Evolutionary conservation across 2,797 vertebrate genomes (phyloP), one percentile per base, ranked within the genome.

Genomic region (Prunella strophiata): DNA sequence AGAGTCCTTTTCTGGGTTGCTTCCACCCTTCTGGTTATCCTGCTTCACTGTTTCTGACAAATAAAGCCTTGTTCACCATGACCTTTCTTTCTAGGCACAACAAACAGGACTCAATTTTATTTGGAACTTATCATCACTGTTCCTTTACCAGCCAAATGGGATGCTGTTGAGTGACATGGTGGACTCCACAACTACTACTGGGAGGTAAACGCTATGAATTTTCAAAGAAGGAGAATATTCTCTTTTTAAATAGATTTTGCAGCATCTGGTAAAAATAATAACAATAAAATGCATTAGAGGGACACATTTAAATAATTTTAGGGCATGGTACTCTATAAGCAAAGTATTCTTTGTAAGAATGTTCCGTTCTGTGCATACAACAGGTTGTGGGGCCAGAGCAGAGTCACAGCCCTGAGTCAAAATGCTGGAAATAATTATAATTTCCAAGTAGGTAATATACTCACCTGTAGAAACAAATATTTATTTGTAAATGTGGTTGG

Each of bases 401-500:
- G 68, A 94, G 36, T 42, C 36, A 25, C 7, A 75, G 62, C 59
- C 70, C 40, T 55, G 34, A 79, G 61, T 58, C 1, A 3, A 91
- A 86, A 75, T 50, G 43, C 66, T 95, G 82, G 66, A 84, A 92
- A 63, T 68, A 45, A 73, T 93, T 45, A 47, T 70, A 70, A 51
- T 79, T 93, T 90, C 73, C 66, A 89, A 71, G 67, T 73, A 93
- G 88, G 55, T 67, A 93, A 89, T 77, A 63, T 50, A 74, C 73
- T 82, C 0, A 0, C 62, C 52, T 48, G 52, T 51, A 83, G 88
- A 91, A 92, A 91, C 51, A 93, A 92, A 86, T 91, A 85, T 80
- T 91, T 93, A 73, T 87, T 91, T 90, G 85, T 67, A 82, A 86
- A 90, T 74, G 59, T 54, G 48, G 55, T 81, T 89, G 92, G 78